A percentile compares a stretch with the other conserved stretches of the same genome.
Evolutionary conservation across 2,797 vertebrate genomes (phyloP).

Genomic region (Trichosurus vulpecula): DNA sequence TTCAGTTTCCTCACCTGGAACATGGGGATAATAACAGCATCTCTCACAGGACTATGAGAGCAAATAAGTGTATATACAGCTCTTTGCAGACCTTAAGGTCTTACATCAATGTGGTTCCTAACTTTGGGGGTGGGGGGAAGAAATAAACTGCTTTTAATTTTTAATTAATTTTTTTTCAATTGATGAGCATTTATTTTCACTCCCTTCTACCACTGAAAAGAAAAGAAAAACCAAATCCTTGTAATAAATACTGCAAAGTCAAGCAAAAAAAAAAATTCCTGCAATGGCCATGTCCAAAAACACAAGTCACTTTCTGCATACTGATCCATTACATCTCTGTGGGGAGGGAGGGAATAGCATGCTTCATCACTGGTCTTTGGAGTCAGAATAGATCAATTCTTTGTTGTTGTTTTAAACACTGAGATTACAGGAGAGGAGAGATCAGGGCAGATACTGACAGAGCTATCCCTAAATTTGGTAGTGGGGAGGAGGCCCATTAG

Average conservation of each 20-base stretch:
- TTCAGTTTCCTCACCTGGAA: not conserved
- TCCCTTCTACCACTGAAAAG: not conserved
- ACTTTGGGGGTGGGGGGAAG: not conserved
- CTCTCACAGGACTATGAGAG: not conserved
- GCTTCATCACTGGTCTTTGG: not conserved
- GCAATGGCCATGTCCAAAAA: not conserved
- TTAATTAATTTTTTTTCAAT: not conserved
- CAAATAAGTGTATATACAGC: not conserved
- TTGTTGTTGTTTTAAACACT: not conserved
- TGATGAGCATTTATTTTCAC: not conserved
- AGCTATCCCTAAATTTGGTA: not conserved
- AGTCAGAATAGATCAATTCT: not conserved
- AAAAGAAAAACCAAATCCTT: not conserved
- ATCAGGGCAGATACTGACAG: not conserved
- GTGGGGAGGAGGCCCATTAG: not conserved
- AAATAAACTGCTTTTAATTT: not conserved
- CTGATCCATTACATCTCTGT: not conserved
- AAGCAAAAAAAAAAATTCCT: not conserved
- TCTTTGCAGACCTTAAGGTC: not conserved
- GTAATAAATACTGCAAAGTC: not conserved
- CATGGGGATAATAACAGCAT: not conserved
- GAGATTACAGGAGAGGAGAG: not conserved
- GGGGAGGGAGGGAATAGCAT: not conserved
- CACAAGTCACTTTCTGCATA: not conserved
- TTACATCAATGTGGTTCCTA: not conserved